Conservation (phyloP, 2,113 vertebrate genomes). For the Suricata suricatta region DNA sequence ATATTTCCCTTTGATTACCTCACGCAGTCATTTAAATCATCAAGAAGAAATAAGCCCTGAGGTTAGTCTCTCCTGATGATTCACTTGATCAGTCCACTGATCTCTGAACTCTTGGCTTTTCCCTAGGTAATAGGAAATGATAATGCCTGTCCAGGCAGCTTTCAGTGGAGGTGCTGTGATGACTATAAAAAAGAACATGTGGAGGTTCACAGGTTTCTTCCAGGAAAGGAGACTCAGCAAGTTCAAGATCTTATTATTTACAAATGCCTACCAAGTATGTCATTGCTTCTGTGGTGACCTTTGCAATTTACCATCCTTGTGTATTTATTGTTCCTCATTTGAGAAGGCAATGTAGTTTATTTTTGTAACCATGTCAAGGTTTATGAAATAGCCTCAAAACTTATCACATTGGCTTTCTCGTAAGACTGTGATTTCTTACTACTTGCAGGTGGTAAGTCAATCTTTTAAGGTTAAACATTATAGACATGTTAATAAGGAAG, state of each 20-base stretch:
- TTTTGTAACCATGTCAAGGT: background rate
- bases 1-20: conserved; percentile 27
- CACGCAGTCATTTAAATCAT: conserved; percentile 18
- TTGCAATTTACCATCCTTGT: background rate
- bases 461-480: conserved; percentile 23
- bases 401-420: background rate
- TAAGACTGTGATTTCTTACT: conserved; percentile 33
- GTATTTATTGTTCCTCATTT: conserved; percentile 36
- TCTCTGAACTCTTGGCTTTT: conserved; percentile 19
- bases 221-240: background rate
- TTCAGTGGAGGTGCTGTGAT: background rate
- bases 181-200: background rate
- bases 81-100: background rate
- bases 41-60: background rate
- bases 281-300: background rate
- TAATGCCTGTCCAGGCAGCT: background rate
- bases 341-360: background rate
- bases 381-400: conserved; percentile 45
- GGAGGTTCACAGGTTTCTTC: background rate
- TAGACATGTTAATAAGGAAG: background rate
- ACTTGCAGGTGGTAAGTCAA: background rate
- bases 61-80: background rate
- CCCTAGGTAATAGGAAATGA: background rate
- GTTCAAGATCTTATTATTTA: conserved; percentile 19
- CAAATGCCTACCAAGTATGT: background rate